phyloP scores from a whole-genome alignment of 2,113 vertebrate species.

The Sinocyclocheilus maitianheensis region DNA sequence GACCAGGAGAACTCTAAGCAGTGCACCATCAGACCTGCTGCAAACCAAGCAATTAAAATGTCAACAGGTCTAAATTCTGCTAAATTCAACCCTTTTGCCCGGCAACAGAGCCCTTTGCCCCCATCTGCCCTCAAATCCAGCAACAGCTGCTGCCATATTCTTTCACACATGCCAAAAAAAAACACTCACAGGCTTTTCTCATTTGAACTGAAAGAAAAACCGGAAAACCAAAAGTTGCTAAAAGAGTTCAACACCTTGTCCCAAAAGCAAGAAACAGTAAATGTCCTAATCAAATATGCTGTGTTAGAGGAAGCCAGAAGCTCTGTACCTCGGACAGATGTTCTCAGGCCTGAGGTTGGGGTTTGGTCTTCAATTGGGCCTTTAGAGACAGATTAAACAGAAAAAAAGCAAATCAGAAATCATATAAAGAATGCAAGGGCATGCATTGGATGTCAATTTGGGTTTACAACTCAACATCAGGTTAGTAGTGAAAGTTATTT shows the following conservation, averaged over 20 bases:
- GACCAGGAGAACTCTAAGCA: neutral
- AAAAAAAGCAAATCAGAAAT: neutral
- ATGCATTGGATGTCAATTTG: neutral
- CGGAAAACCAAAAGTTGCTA: slow-evolving; percentile 81
- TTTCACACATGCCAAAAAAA: slow-evolving; percentile 58
- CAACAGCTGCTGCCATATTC: slow-evolving; percentile 65
- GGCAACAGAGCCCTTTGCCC: slow-evolving; percentile 53
- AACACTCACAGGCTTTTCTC: slow-evolving; percentile 64
- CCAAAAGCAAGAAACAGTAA: slow-evolving; percentile 79
- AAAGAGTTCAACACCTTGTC: slow-evolving; percentile 76
- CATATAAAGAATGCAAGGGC: neutral
- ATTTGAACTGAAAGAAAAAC: slow-evolving; percentile 80
- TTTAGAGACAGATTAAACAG: neutral
- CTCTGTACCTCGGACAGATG: slow-evolving; percentile 74
- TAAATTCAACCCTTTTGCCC: slow-evolving; percentile 60
- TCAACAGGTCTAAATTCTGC: neutral
- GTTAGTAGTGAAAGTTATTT: neutral
- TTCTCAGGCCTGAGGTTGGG: slow-evolving; percentile 56
- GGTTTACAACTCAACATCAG: neutral
- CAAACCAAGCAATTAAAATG: slow-evolving; percentile 43
- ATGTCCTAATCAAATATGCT: slow-evolving; percentile 82
- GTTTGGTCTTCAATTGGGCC: neutral
- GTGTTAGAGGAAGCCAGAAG: slow-evolving; percentile 80
- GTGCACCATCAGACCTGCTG: neutral
- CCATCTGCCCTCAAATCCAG: slow-evolving; percentile 52